These are phyloP conservation scores for Bicyclus anynana DNA, from an alignment of 1,140 invertebrate species.

Conservation along the genomic window DNA sequence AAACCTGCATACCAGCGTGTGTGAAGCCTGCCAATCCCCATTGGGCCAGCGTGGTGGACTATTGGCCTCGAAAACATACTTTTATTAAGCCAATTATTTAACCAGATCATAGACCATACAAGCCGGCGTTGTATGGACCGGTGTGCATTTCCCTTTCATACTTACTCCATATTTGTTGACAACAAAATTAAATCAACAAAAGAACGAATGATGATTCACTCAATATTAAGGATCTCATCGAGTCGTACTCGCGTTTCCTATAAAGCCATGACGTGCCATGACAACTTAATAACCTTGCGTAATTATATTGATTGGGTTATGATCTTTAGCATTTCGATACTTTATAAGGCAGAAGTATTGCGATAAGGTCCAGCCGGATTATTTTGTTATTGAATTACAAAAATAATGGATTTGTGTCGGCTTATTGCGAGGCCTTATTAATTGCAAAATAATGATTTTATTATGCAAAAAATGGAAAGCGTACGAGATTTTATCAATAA, in stretches of 20 bases:
- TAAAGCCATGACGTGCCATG: conserved; percentile 3
- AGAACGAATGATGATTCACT: conserved; percentile 10
- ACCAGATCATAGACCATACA: no score
- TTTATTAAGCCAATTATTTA: no score
- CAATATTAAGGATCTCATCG: conserved; percentile 1
- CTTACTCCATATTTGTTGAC: no score
- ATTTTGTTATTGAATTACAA: conserved; percentile 3
- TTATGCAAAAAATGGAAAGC: background rate
- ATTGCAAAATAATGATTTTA: background rate
- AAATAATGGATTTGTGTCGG: background rate
- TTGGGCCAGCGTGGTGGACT: no score
- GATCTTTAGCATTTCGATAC: conserved; percentile 21
- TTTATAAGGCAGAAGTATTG: conserved; percentile 14
- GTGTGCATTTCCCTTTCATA: no score
- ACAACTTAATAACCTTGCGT: conserved; percentile 23
- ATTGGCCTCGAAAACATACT: no score
- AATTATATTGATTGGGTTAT: conserved; percentile 21
- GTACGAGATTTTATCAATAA: no score
- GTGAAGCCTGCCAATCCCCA: no score
- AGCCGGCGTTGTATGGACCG: no score
- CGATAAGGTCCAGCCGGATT: conserved; percentile 10
- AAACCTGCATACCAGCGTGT: no score
- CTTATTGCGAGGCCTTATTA: background rate
- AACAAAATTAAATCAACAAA: conserved; percentile 25
- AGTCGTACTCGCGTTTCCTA: conserved; percentile 10